phyloP scores from a whole-genome alignment of 2,113 vertebrate species.

The Platichthys flesus region DNA sequence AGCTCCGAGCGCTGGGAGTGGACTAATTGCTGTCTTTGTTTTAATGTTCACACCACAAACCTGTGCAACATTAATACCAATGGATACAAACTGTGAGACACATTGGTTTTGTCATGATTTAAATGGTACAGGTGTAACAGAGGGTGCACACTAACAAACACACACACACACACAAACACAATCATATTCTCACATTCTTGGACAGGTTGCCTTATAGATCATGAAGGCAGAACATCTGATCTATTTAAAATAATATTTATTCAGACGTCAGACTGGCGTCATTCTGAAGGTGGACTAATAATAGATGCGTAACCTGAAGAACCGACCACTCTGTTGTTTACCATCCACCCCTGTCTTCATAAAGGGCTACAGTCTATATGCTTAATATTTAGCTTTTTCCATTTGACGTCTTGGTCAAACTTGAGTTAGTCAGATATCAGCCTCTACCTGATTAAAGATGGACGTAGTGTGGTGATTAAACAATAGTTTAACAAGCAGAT shows the following conservation, averaged over 20 bases:
- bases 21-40: conserved; percentile 80
- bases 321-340: conserved; percentile 22
- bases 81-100: conserved; percentile 46
- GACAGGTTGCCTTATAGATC: conserved; percentile 43
- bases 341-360: conserved; percentile 15
- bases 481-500: conserved; percentile 31
- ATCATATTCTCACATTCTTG: conserved; percentile 13
- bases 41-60: conserved; percentile 31
- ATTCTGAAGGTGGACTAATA: conserved; percentile 27
- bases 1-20: conserved; percentile 94
- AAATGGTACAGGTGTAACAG: conserved; percentile 30
- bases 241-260: conserved; percentile 64
- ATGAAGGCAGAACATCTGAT: conserved; percentile 34
- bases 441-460: conserved; percentile 4
- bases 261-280: conserved; percentile 7
- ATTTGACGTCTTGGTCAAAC: conserved; percentile 1
- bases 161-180: conserved; percentile 26
- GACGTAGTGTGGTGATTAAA: conserved; percentile 36
- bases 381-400: conserved; percentile 29
- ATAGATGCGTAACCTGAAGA: conserved; percentile 27
- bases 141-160: conserved; percentile 7
- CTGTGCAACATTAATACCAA: conserved; percentile 40
- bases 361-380: conserved; percentile 59
- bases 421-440: conserved; percentile 7
- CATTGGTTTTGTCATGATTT: conserved; percentile 33